Evolutionary conservation across 2,888 invertebrate genomes (phyloP), one percentile per base, ranked within the genome.

Genomic region (Archips crataeganus): DNA sequence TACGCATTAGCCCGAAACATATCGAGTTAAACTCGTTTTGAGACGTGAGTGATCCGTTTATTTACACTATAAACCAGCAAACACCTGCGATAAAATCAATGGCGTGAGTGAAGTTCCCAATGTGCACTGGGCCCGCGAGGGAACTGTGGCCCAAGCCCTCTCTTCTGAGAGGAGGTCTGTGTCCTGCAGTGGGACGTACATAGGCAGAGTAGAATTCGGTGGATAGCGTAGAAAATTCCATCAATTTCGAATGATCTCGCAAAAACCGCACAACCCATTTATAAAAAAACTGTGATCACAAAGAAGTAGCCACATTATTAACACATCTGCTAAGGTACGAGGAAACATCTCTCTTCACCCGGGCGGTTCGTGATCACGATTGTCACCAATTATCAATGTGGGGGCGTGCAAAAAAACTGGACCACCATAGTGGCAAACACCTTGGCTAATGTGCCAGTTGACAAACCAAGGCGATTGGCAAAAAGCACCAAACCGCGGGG

Each of bases 391-490:
- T 93, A 94, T 92, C 91, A 85, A 87, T 76, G 82, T 82, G 84
- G 81, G 80, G 81, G 80, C 78, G 82, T 79, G 76, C 81, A 86
- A 91, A 92, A 93, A 92, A 90, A 82, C 65, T 77, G 78, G 93
- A 91, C 94, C 94, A 93, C 93, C 94, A 80, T 80, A 80, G 86
- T 85, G 77, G 87, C 84, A 84, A 88, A 92, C 92, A 93, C 92
- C 92, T 92, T 91, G 91, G 90, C 84, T 93, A 93, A 94, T 93
- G 93, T 93, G 90, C 82, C 85, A 91, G 92, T 88, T 93, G 93
- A 93, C 93, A 92, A 87, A 88, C 90, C 85, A 81, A 88, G 88
- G 84, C 85, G 82, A 77, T 81, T 79, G 76, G 66, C 60, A 81
- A 80, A 87, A 90, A 89, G 88, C 85, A 85, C 13, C 5, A 86